Evolutionary conservation across 2,888 invertebrate genomes (phyloP).

Genomic region (Patella depressa): DNA sequence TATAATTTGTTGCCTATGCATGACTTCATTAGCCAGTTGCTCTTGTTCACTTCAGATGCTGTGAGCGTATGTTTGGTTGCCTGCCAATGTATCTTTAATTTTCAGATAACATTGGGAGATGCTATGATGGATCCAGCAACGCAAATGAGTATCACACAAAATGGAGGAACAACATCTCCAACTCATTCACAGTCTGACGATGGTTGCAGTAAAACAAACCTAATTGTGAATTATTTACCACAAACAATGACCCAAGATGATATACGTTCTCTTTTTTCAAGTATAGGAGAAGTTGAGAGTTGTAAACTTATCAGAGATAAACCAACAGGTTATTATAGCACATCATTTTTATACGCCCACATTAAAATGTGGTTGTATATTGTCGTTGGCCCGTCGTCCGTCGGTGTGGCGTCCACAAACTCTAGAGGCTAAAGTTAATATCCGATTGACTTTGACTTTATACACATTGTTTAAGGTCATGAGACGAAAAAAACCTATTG

Average conservation of each 20-base stretch:
- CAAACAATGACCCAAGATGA: conserved; percentile 99
- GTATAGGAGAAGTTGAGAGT: conserved; percentile 98
- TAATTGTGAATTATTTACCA: conserved; percentile 99
- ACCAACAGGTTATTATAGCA: conserved; percentile 81
- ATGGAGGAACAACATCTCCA: conserved; percentile 61
- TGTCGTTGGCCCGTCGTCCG: no score
- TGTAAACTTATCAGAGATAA: conserved; percentile 99
- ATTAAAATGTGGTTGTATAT: no score
- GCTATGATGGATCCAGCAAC: conserved; percentile 58
- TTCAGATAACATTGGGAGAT: conserved; percentile 61
- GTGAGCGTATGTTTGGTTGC: background rate
- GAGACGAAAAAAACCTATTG: no score
- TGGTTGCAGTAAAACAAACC: conserved; percentile 80
- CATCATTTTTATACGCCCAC: no score
- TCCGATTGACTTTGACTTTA: no score
- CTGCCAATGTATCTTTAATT: conserved; percentile 17
- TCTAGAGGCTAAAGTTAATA: no score
- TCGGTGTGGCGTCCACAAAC: no score
- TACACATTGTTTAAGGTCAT: no score
- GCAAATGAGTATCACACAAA: conserved; percentile 50
- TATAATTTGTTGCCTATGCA: background rate
- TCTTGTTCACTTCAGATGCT: background rate
- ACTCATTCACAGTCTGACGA: conserved; percentile 60
- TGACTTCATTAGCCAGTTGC: background rate
- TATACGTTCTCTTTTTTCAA: conserved; percentile 96